Evolutionary conservation across 2,888 invertebrate genomes (phyloP), one percentile per base, ranked within the genome.

Genomic region (Halocaridina rubra): DNA sequence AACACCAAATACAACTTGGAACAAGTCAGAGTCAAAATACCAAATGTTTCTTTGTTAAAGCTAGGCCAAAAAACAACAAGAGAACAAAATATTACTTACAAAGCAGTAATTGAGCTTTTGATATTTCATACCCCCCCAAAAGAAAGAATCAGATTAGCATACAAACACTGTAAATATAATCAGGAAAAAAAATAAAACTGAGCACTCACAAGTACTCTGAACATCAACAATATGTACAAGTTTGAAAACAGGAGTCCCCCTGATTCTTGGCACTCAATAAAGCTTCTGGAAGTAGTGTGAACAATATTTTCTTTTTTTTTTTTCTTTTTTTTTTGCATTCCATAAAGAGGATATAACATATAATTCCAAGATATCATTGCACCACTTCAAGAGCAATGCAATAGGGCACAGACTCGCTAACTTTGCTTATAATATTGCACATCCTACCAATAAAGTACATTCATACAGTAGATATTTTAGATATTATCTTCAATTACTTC

Each of bases 181-280:
- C n/a, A n/a, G n/a, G n/a, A n/a, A n/a, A n/a, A n/a, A n/a, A n/a
- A n/a, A n/a, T n/a, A n/a, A n/a, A n/a, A n/a, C n/a, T n/a, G n/a
- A n/a, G n/a, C n/a, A n/a, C n/a, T n/a, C n/a, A n/a, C n/a, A n/a
- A n/a, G n/a, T n/a, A n/a, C n/a, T n/a, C n/a, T 75, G 76, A 84
- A 84, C 82, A 77, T 84, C 82, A 84, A 84, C 82, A 78, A 84
- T 84, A 84, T 84, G 59, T 84, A 84, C 82, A 84, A 69, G 39
- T 72, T 46, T 61, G 59, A 78, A n/a, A n/a, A 84, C 72, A 84
- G 64, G 78, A 71, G 78, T 78, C 57, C 77, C n/a, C 69, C 69
- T 69, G 69, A 69, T 30, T 10, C 82, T 84, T 84, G 82, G 82
- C 82, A 84, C 82, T 84, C 82, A 19, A 57, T 61, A 30, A 77